Evolutionary conservation across 2,113 vertebrate genomes (phyloP), one percentile per base, ranked within the genome.

Genomic region (Vulpes lagopus): DNA sequence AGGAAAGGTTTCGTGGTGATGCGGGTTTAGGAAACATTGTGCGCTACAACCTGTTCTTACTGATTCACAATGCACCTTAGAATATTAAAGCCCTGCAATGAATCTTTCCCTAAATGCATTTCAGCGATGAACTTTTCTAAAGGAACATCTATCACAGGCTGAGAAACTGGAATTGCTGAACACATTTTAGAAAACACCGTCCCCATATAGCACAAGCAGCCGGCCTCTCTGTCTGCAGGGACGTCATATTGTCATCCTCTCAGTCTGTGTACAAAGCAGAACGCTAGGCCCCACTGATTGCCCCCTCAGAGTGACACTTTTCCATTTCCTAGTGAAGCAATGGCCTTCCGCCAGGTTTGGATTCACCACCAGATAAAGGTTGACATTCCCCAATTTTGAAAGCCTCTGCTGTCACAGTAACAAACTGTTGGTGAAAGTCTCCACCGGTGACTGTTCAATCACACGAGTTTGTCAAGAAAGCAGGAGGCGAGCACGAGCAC

Each of bases 361-460:
- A 51, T 32, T 96, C 76, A 86, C 4, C 64, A 65, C 79, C 96
- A 89, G 85, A 76, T 55, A 5, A 97, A 97, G 30, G 53, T 62
- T 2, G 67, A 57, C 35, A 87, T 88, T 97, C 74, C 51, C 78
- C 60, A 91, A 17, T 97, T 91, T 59, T 95, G 90, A 96, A 65
- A 30, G 84, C 78, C 51, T 74, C 84, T 83, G n/a, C 55, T 96
- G 64, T 87, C 97, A 81, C 27, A 87, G 91, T n/a, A 74, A 78
- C 87, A 92, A 62, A 81, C 84, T n/a, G 14, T 87, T 97, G 91
- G n/a, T 81, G 90, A 93, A 80, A 65, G 35, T 51, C 94, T 98
- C 92, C 94, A 84, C 51, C 67, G 96, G 86, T 43, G 96, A 81
- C 64, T 80, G 11, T 35, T 87, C n/a, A 95, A 89, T 88, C 96